Percentiles rank a stretch among this genome's conserved stretches.
These are phyloP conservation scores for Gibbula magus DNA, from an alignment of 2,888 invertebrate species.

Conservation along the genomic window DNA sequence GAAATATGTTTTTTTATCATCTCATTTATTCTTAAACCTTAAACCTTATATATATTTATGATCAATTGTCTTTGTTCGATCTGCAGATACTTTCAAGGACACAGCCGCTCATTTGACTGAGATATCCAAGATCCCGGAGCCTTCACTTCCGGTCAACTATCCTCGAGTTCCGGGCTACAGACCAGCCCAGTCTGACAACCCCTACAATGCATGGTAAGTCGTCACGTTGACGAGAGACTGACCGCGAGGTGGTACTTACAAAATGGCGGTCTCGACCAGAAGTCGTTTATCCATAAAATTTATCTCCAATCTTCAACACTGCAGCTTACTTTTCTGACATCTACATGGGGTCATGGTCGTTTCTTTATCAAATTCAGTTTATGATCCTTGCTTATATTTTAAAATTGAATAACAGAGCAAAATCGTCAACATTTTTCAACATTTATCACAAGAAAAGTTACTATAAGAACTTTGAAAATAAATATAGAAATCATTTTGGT, in stretches of 20 bases:
- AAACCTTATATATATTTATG: too few relatives aligned
- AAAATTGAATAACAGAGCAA: too few relatives aligned
- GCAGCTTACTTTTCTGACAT: neutral
- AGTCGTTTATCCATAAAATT: neutral
- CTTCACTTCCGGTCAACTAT: constrained; percentile 48
- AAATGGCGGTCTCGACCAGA: neutral
- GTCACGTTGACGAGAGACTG: neutral
- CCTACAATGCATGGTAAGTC: constrained; percentile 58
- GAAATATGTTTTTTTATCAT: too few relatives aligned
- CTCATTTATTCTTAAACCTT: too few relatives aligned
- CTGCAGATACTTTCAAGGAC: constrained; percentile 39
- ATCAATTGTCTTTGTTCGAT: neutral
- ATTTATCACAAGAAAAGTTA: too few relatives aligned
- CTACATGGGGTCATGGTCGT: neutral
- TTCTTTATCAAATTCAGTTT: neutral
- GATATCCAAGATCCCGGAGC: constrained; percentile 42
- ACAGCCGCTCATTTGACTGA: constrained; percentile 37
- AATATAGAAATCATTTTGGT: neutral
- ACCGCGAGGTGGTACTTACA: neutral
- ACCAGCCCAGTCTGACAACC: constrained; percentile 49
- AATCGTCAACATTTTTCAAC: too few relatives aligned
- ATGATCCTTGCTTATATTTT: too few relatives aligned
- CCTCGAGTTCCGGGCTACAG: constrained; percentile 49
- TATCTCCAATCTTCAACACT: neutral
- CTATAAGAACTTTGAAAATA: neutral